phyloP scores from a whole-genome alignment of 2,797 vertebrate genomes.

The Sebastes alutus region DNA sequence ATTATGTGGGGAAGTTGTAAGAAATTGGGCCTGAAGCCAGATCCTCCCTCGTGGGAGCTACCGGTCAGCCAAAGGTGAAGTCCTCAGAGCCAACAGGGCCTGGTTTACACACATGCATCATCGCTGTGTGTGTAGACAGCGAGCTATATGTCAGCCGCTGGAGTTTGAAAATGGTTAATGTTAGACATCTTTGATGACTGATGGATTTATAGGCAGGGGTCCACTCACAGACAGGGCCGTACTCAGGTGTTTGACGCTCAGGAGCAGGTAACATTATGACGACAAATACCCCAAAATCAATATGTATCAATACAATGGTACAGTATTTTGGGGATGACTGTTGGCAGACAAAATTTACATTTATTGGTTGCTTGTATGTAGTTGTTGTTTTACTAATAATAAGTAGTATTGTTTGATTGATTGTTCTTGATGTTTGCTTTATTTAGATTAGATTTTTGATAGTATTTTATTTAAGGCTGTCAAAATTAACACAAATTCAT shows the following conservation, averaged over 20 bases:
- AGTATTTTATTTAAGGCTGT: too few species aligned
- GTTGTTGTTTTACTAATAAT: too few species aligned
- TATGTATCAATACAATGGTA: neutral
- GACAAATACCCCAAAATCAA: neutral
- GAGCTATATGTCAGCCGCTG: neutral
- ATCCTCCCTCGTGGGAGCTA: conserved; percentile 23
- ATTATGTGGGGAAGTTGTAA: neutral
- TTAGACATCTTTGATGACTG: neutral
- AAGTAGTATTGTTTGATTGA: too few species aligned
- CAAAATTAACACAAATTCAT: too few species aligned
- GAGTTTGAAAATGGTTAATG: neutral
- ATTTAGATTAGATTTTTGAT: too few species aligned
- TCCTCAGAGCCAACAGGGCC: conserved; percentile 27
- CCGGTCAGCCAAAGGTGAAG: conserved; percentile 50
- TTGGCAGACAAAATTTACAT: neutral
- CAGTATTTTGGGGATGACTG: neutral
- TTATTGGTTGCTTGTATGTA: too few species aligned
- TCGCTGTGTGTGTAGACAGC: neutral
- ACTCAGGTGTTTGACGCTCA: too few species aligned
- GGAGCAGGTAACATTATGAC: too few species aligned
- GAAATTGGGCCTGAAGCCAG: conserved; percentile 11
- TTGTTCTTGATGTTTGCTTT: too few species aligned
- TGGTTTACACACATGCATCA: neutral
- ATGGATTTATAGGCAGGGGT: neutral
- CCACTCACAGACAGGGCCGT: too few species aligned